Percentiles rank a stretch among this genome's conserved stretches.
phyloP scores from a whole-genome alignment of 92 coral and sea anemone species.

The Porites evermanni region DNA sequence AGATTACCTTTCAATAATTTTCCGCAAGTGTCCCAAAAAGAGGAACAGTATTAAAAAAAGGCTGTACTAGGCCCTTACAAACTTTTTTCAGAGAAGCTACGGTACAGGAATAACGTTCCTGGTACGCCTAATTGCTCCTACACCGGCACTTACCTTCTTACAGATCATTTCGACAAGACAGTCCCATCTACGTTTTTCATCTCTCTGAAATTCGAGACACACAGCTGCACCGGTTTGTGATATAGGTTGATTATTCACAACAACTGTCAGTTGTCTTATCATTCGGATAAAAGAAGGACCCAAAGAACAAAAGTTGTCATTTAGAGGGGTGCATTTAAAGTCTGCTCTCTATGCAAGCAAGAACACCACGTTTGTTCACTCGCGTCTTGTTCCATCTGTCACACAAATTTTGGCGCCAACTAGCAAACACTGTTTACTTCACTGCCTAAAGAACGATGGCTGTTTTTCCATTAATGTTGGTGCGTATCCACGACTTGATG shows the following conservation, averaged over 20 bases:
- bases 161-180: not conserved
- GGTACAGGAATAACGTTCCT: too few species aligned
- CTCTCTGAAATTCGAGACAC: not conserved
- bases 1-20: conserved; percentile 7
- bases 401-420: not conserved
- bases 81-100: not conserved
- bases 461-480: conserved; percentile 7
- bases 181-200: conserved; percentile 4
- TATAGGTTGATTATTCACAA: too few species aligned
- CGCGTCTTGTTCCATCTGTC: conserved; percentile 1
- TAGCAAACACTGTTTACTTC: conserved; percentile 6
- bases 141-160: not conserved
- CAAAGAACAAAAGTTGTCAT: too few species aligned
- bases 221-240: too few species aligned
- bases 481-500: conserved; percentile 10
- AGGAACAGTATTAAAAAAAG: not conserved
- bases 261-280: too few species aligned
- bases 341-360: too few species aligned
- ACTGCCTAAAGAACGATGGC: not conserved
- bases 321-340: too few species aligned
- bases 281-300: too few species aligned
- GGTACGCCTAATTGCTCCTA: not conserved
- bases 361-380: not conserved
- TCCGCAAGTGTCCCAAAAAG: not conserved
- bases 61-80: not conserved